Conservation (phyloP, 2,113 vertebrate species). For the Gulo gulo region DNA sequence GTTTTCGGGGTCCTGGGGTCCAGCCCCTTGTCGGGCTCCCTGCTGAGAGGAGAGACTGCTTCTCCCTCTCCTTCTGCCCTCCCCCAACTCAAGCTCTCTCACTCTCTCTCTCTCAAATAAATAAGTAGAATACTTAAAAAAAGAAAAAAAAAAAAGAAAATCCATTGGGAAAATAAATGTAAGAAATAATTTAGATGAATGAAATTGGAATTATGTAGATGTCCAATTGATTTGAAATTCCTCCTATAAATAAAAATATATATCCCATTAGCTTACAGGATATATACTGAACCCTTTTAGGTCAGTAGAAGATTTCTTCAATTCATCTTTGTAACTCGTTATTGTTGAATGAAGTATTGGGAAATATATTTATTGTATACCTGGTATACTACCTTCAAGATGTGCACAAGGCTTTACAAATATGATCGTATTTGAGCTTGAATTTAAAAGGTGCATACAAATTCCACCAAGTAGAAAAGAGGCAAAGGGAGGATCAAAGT, state of each 20-base stretch:
- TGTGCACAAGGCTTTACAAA: background rate
- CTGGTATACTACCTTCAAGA: background rate
- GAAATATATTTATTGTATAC: background rate
- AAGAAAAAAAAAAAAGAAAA: background rate
- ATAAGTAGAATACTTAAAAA: background rate
- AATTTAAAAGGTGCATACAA: background rate
- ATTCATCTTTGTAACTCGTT: background rate
- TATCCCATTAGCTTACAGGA: background rate
- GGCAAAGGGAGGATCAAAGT: background rate
- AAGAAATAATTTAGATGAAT: slow-evolving; percentile 55
- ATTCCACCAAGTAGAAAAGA: background rate
- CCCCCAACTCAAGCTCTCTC: background rate
- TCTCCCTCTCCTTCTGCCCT: background rate
- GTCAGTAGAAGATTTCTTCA: background rate
- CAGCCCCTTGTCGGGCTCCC: background rate
- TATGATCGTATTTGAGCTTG: background rate
- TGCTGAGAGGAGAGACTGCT: background rate
- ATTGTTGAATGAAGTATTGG: background rate
- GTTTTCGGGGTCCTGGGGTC: background rate
- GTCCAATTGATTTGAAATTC: slow-evolving; percentile 14
- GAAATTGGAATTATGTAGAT: slow-evolving; percentile 3
- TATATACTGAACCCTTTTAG: background rate
- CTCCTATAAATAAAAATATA: slow-evolving; percentile 39
- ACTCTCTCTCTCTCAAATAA: background rate
- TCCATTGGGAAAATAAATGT: slow-evolving; percentile 27